Evolutionary conservation across 2,113 vertebrate genomes (phyloP), one percentile per base, ranked within the genome.

Genomic region (Dromiciops gliroides): DNA sequence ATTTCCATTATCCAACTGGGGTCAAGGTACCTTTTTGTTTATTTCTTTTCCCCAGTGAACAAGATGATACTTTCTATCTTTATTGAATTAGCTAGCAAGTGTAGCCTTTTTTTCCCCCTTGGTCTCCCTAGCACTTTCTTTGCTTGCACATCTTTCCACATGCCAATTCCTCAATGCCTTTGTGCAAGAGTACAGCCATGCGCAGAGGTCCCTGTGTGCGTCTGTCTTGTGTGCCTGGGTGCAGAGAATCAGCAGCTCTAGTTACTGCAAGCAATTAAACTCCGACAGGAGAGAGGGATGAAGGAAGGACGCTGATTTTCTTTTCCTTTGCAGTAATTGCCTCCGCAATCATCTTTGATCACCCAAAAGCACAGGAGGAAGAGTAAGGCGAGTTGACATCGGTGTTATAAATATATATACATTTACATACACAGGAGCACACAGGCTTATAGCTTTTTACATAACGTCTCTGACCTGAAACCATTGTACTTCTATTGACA

Each of bases 191-290:
- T 67, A 92, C 94, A 88, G 89, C 95, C 91, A 91, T 90, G 92
- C 67, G 10, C 93, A 53, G 92, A 96, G 94, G 90, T 97, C 94
- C 93, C 28, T 95, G 47, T 95, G 89, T 90, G 95, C 93, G 3
- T 37, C 91, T 92, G 31, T 67, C 51, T 93, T 93, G 26, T 24
- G 23, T 95, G 91, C 89, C 93, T 37, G 16, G 56, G 95, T 95
- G 95, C 96, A 94, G 97, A 96, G 94, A 97, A 97, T 97, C 95
- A 96, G 97, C 97, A 98, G 98, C 98, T 99, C 99, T 98, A 98
- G 98, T 99, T 99, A 98, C 99, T 98, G 99, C 99, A 98, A 99
- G 99, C 99, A 99, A 99, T 99, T 99, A 99, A 99, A 99, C 98
- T 98, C 98, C 89, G 95, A 97, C 98, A 98, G 98, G 98, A 98